A percentile compares a stretch with the other conserved stretches of the same genome.
phyloP scores from a whole-genome alignment of 1,140 invertebrate species.

The Orchesella cincta region DNA sequence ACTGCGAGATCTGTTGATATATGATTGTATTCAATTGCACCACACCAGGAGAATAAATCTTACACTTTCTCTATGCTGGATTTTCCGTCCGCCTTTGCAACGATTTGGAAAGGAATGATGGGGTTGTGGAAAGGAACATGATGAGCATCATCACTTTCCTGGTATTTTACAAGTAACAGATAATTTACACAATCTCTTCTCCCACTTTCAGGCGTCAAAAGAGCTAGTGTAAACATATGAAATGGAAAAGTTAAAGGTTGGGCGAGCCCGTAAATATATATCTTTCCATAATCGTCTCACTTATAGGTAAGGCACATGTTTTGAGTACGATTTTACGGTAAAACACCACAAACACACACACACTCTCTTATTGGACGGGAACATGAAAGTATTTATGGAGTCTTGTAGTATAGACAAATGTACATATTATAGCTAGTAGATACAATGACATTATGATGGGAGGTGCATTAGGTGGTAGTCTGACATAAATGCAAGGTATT shows the following conservation, averaged over 20 bases:
- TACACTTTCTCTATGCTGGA: neutral
- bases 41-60: neutral
- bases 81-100: neutral
- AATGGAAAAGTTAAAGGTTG: constrained; percentile 29
- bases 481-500: constrained; percentile 26
- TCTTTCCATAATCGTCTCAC: no score
- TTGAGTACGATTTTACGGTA: no score
- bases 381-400: no score
- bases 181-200: constrained; percentile 14
- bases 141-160: constrained; percentile 11
- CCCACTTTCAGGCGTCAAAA: constrained; percentile 4
- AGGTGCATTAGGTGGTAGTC: neutral
- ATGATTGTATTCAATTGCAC: neutral
- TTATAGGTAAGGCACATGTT: no score
- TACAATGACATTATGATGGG: neutral
- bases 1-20: neutral
- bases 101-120: constrained; percentile 16
- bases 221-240: constrained; percentile 15
- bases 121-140: neutral
- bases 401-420: neutral
- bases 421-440: neutral
- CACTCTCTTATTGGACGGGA: no score
- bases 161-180: constrained; percentile 17
- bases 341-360: no score
- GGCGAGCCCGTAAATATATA: neutral